phyloP scores from a whole-genome alignment of 2,113 vertebrate genomes.

The Thunnus thynnus region DNA sequence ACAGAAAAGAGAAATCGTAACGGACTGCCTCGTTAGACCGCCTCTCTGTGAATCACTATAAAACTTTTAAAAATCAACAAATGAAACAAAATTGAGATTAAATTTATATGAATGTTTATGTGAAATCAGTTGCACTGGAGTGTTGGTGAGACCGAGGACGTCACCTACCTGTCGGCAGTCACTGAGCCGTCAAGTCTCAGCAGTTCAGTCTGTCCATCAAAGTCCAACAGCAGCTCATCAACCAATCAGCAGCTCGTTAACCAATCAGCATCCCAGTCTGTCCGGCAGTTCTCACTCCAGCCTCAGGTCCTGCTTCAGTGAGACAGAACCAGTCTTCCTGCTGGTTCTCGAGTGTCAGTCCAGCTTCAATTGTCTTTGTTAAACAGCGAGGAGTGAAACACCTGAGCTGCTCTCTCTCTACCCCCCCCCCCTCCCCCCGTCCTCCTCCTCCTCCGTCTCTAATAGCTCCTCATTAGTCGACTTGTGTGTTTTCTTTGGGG shows the following conservation, averaged over 20 bases:
- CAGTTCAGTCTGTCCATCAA: constrained; percentile 46
- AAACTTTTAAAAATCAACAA: no score
- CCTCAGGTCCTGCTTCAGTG: not conserved
- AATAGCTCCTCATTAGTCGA: constrained; percentile 63
- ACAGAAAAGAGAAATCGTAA: no score
- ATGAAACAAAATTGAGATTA: no score
- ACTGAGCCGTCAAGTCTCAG: constrained; percentile 21
- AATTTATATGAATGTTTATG: no score
- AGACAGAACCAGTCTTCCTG: not conserved
- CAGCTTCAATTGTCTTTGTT: not conserved
- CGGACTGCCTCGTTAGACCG: no score
- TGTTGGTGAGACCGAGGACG: not conserved
- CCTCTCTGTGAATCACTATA: no score
- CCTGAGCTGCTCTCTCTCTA: constrained; percentile 24
- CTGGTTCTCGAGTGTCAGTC: not conserved
- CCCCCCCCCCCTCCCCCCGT: not conserved
- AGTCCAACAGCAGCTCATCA: constrained; percentile 17
- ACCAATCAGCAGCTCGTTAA: constrained; percentile 1
- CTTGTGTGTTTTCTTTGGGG: constrained; percentile 39
- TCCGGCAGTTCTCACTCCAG: not conserved
- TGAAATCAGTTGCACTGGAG: no score
- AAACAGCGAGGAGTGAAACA: constrained; percentile 29
- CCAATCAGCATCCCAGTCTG: constrained; percentile 20
- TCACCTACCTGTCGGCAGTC: not conserved
- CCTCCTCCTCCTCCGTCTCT: not conserved